phyloP scores from a whole-genome alignment of 2,888 invertebrate species.

The Spodoptera picta region DNA sequence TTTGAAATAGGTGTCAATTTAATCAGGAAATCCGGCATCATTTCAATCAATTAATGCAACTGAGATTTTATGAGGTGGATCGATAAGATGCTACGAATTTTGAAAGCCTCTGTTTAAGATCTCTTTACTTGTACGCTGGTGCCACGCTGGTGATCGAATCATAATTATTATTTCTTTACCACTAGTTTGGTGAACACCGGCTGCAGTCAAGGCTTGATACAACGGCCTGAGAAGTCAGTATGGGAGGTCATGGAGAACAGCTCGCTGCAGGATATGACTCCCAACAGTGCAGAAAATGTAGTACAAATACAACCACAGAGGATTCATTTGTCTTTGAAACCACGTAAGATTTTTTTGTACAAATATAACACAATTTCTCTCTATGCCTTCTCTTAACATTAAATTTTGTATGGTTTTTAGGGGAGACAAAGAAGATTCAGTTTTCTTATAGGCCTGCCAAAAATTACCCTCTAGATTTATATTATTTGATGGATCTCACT shows the following conservation, averaged over 20 bases:
- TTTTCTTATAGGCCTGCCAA: conserved; percentile 93
- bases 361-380: too few species aligned
- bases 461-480: conserved; percentile 96
- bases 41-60: too few species aligned
- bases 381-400: not conserved
- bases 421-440: conserved; percentile 88
- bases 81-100: too few species aligned
- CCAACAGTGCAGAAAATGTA: conserved; percentile 79
- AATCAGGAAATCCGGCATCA: too few species aligned
- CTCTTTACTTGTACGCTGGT: too few species aligned
- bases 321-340: conserved; percentile 88
- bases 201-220: conserved; percentile 79
- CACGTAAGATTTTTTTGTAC: conserved; percentile 80
- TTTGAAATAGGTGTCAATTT: too few species aligned
- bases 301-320: conserved; percentile 91
- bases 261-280: conserved; percentile 84
- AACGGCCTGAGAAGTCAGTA: conserved; percentile 72
- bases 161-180: not conserved
- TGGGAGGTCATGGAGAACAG: conserved; percentile 78
- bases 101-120: too few species aligned
- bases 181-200: conserved; percentile 76
- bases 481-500: conserved; percentile 97
- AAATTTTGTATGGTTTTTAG: conserved; percentile 70
- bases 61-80: too few species aligned
- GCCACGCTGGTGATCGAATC: too few species aligned